Evolutionary conservation across 2,113 vertebrate genomes (phyloP), one percentile per base, ranked within the genome.

Genomic region (Todiramphus saurophagus): DNA sequence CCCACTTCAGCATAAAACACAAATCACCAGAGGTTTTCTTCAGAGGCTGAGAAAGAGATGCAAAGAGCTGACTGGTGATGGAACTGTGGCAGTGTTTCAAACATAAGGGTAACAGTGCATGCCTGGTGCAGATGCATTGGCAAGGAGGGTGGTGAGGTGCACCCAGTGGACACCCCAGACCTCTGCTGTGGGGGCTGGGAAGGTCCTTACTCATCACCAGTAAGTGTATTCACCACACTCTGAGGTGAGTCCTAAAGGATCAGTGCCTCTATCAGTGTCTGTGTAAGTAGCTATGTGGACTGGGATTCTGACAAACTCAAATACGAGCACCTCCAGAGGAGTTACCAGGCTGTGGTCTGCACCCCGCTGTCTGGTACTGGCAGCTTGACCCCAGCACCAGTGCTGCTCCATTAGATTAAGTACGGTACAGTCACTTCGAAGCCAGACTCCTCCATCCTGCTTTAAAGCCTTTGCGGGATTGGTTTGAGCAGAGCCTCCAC

Each of bases 41-140:
- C 43, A 83, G 62, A 60, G 13, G 19, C 72, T 33, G 77, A 64
- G 75, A 50, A 48, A 33, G 11, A 25, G 13, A 55, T 17, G 18
- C 21, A 2, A 58, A 35, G 27, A 70, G 12, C 16, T 7, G 16
- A n/a, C 31, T 20, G 19, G 5, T 50, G 62, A 39, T 19, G 1
- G 2, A 74, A 18, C 27, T 0, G 0, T 8, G 39, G 55, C 1
- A 0, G n/a, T 31, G 19, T 37, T 53, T 70, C 21, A 46, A 79
- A 46, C 18, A 3, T 2, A 35, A 24, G 27, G 20, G 18, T 37
- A 51, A 46, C 1, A 0, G n/a, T 6, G 4, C 3, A 1, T 16
- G n/a, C 25, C 55, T 31, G 39, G 24, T 9, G 4, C 33, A 11
- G 48, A 17, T 4, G 2, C 13, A 0, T 5, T 19, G 37, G 62